Base-by-base conservation (phyloP, 2,797 vertebrate species). In the Holocentrus rufus region DNA sequence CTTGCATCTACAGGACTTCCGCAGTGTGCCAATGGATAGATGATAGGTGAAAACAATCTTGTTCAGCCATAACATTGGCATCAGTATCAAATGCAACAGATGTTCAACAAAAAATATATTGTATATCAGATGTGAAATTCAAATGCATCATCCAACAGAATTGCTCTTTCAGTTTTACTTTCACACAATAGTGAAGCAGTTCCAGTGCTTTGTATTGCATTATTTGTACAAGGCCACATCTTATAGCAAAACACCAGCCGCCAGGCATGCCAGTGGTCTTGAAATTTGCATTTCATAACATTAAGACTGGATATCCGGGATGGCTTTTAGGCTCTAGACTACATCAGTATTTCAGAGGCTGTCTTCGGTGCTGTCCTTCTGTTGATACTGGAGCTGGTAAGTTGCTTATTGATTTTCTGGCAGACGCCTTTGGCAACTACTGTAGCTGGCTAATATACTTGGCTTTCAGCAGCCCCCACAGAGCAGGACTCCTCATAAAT, bases 381-480 rank as follows among this genome's bases (percentile, higher is more conserved):
- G 69, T 81, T 85, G 75, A 82, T 72, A 74, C 58, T 76, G 39
- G 73, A 81, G 74, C 81, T 76, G 74, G 72, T 83, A 57, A 85
- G 81, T 78, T 84, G 78, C 36, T 60, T 87, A 94, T 93, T 88
- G 92, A 94, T 94, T 93, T 93, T 82, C 85, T 91, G 87, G 92
- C 90, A 93, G 78, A 79, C 63, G 79, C 73, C 64, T 87, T 89
- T 93, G 91, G 92, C 90, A 87, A 73, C 81, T 69, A 81, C 85
- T 82, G 77, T 74, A 81, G 85, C 81, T 82, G 79, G 88, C 86
- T 90, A 91, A 94, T 92, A 90, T 85, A 88, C 85, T 90, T 82
- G 71, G 84, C 91, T 92, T 85, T 91, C 87, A 91, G 84, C 83
- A 79, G 86, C 85, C 88, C 81, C 72, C 71, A 63, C 79, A 85